A percentile compares a stretch with the other conserved stretches of the same genome.
Conservation (phyloP, 2,113 vertebrate genomes). For the Panthera uncia region DNA sequence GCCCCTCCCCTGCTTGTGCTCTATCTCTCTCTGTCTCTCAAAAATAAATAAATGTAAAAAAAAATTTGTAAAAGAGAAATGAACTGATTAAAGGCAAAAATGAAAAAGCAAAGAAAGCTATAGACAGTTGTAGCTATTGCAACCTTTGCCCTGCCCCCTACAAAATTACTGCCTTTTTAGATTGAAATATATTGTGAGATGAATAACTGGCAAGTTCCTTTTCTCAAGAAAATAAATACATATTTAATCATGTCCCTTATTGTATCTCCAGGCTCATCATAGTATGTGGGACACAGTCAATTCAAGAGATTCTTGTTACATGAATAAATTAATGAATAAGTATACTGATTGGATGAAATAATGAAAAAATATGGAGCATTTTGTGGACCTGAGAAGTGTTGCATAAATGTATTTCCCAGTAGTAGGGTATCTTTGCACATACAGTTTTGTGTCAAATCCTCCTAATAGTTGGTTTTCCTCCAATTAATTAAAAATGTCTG, state of each 20-base stretch:
- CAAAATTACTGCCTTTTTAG: background rate
- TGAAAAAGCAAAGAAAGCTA: background rate
- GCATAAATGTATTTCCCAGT: background rate
- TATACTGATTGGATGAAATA: background rate
- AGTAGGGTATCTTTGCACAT: background rate
- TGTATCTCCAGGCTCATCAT: background rate
- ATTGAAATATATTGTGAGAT: background rate
- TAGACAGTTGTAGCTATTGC: background rate
- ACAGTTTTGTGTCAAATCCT: background rate
- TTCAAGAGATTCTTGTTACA: background rate
- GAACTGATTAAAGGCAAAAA: background rate
- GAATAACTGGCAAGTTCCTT: background rate
- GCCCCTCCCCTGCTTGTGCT: no score
- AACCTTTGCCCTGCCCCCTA: background rate
- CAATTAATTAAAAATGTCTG: slow-evolving; percentile 10
- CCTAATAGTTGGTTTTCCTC: background rate
- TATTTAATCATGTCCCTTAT: background rate
- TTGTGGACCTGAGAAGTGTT: background rate
- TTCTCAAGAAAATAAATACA: background rate
- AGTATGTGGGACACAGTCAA: background rate
- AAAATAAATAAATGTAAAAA: no score
- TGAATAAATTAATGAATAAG: background rate
- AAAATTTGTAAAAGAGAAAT: background rate
- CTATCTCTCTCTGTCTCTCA: no score
- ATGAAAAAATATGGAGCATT: background rate